These are phyloP conservation scores for Lemur catta DNA, from an alignment of 2,797 vertebrate species.

Conservation along the genomic window DNA sequence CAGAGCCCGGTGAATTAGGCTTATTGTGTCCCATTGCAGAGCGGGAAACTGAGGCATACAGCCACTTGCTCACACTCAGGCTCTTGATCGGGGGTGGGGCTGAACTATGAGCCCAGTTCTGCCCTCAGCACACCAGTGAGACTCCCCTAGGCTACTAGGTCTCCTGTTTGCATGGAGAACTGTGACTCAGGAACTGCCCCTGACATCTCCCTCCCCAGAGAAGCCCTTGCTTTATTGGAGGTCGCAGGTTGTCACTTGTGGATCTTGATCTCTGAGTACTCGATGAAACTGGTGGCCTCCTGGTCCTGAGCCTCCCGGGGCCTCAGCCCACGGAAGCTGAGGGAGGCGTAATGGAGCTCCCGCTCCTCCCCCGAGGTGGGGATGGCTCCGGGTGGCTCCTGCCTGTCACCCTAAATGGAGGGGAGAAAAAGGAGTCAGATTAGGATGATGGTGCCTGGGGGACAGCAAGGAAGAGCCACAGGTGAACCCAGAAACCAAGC, in stretches of 20 bases:
- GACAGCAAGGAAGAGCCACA: not conserved
- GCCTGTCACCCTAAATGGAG: not conserved
- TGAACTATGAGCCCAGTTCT: not conserved
- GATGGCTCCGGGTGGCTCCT: accelerated
- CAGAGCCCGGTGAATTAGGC: not conserved
- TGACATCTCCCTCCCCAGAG: not conserved
- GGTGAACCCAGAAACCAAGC: not conserved
- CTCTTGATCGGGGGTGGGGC: accelerated
- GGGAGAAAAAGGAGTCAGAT: not conserved
- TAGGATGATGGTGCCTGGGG: not conserved
- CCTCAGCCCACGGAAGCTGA: not conserved
- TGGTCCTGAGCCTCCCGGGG: accelerated
- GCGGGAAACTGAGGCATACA: not conserved
- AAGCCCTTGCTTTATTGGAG: not conserved
- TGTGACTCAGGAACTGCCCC: not conserved
- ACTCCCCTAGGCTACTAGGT: accelerated
- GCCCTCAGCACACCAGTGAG: not conserved
- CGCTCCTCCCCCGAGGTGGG: accelerated
- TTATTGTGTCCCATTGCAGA: not conserved
- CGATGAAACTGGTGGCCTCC: not conserved
- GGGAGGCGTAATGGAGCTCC: not conserved
- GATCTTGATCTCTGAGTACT: not conserved
- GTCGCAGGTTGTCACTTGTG: accelerated
- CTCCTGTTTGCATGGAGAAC: not conserved
- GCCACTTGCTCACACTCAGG: not conserved